Conservation (phyloP, 1,140 invertebrate species). For the Nylanderia fulva region DNA sequence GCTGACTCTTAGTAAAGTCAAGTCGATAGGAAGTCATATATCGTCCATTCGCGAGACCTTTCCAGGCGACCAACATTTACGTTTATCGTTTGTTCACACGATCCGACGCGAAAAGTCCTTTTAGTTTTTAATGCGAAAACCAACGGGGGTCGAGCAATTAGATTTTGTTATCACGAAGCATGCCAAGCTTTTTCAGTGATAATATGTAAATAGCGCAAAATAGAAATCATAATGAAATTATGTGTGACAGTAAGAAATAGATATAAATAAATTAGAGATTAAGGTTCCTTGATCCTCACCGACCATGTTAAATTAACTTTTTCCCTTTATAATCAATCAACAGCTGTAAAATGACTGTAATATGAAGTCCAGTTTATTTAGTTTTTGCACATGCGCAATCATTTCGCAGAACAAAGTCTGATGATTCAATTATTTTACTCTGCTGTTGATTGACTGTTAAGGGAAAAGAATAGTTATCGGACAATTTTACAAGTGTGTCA, state of each 20-base stretch:
- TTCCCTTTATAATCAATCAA: too few species aligned
- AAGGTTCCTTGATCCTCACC: too few species aligned
- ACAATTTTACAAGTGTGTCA: too few species aligned
- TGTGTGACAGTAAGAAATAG: not conserved
- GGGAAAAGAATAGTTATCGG: too few species aligned
- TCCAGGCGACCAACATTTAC: conserved; percentile 31
- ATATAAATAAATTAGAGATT: not conserved
- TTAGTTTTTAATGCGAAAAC: not conserved
- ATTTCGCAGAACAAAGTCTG: too few species aligned
- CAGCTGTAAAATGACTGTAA: too few species aligned
- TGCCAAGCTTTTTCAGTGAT: not conserved
- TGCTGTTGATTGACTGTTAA: too few species aligned
- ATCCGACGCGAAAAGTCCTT: not conserved
- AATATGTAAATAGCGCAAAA: not conserved
- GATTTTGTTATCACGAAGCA: not conserved
- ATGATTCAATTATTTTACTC: too few species aligned
- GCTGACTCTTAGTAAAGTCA: conserved; percentile 45
- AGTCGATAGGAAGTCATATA: conserved; percentile 72
- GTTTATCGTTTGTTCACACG: conserved; percentile 42
- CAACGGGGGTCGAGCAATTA: not conserved
- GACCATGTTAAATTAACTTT: too few species aligned
- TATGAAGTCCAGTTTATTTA: too few species aligned
- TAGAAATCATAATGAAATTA: not conserved
- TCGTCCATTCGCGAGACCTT: conserved; percentile 65
- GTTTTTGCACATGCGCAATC: too few species aligned